Conservation (phyloP, 2,797 vertebrate genomes). For the Pipistrellus pygmaeus region DNA sequence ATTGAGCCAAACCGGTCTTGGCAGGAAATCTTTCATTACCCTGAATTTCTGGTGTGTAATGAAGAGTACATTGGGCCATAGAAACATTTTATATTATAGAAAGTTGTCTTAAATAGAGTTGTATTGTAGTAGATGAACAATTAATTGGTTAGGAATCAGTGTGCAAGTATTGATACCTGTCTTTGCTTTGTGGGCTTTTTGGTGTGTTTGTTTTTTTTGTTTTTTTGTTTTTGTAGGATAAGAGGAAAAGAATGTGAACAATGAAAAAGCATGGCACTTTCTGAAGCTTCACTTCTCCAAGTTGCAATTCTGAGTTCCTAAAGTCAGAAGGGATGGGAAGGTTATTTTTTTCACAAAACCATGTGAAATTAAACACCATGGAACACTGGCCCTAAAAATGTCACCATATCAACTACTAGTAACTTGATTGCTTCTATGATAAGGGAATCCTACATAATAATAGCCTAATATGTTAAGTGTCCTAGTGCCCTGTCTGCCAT, state of each 20-base stretch:
- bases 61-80: neutral
- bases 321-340: neutral
- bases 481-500: no score
- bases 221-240: no score
- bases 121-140: neutral
- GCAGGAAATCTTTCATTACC: neutral
- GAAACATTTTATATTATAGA: neutral
- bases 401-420: neutral
- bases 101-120: neutral
- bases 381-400: neutral
- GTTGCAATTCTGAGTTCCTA: neutral
- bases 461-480: no score
- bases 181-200: neutral
- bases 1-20: no score
- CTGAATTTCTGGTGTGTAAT: neutral
- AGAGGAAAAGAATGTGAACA: neutral
- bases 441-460: neutral
- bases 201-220: no score
- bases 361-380: neutral
- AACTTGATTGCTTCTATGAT: neutral
- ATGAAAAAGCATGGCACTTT: neutral
- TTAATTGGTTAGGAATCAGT: neutral
- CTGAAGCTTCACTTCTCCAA: neutral
- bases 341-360: neutral
- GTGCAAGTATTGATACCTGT: neutral